Evolutionary conservation across 2,797 vertebrate genomes (phyloP).

Genomic region (Avahi laniger): DNA sequence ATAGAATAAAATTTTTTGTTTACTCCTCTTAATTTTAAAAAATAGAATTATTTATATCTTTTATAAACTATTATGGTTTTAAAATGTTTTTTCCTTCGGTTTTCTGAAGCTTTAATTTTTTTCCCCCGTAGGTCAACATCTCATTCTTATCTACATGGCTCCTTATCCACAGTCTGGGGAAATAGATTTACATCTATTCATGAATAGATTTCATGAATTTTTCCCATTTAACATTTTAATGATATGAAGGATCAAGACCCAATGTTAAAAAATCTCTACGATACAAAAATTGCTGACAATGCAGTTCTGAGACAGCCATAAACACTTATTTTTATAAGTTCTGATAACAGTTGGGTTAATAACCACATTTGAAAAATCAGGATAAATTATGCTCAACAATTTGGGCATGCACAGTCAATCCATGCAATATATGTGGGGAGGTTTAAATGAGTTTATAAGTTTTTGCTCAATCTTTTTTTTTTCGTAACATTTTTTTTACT

Average conservation of each 20-base stretch:
- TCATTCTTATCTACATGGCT: neutral
- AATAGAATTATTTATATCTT: neutral
- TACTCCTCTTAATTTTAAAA: constrained; percentile 50
- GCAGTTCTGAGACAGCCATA: neutral
- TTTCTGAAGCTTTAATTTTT: neutral
- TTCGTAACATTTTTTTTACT: neutral
- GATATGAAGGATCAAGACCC: neutral
- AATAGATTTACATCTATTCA: neutral
- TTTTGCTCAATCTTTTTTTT: neutral
- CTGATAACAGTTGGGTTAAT: neutral
- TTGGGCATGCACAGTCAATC: neutral
- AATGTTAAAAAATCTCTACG: neutral
- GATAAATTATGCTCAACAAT: neutral
- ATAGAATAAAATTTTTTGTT: constrained; percentile 16
- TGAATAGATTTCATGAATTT: neutral
- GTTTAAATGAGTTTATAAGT: neutral
- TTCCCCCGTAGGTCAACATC: neutral
- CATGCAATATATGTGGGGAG: neutral
- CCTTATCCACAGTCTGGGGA: neutral
- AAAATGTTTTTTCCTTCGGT: neutral
- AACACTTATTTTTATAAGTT: neutral
- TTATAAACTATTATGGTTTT: constrained; percentile 17
- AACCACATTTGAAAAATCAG: neutral
- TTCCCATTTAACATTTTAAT: constrained; percentile 12
- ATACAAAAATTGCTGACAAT: neutral